phyloP scores from a whole-genome alignment of 2,888 invertebrate species.

The Oxytorus armatus region DNA sequence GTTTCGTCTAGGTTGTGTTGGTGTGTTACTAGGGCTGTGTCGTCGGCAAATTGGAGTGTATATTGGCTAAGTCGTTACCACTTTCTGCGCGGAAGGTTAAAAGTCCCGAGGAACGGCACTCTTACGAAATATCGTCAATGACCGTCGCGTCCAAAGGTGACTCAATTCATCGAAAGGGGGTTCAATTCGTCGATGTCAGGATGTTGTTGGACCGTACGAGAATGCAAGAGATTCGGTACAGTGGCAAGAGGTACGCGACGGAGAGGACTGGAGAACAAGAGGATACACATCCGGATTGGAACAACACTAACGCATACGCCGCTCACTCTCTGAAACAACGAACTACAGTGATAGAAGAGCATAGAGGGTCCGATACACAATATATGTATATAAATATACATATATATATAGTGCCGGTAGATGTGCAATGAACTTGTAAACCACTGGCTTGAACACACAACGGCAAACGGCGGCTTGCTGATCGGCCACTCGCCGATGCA shows the following conservation, averaged over 20 bases:
- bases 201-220: slow-evolving; percentile 17
- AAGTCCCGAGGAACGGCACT: too few relatives aligned
- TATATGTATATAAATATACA: slow-evolving; percentile 2
- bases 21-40: too few relatives aligned
- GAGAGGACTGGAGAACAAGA: slow-evolving; percentile 33
- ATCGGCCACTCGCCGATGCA: slow-evolving; percentile 51
- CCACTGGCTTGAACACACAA: slow-evolving; percentile 78
- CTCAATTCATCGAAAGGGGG: too few relatives aligned
- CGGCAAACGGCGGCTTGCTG: slow-evolving; percentile 53
- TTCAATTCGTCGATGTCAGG: too few relatives aligned
- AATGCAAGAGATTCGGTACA: neutral
- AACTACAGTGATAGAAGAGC: slow-evolving; percentile 6
- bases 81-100: too few relatives aligned
- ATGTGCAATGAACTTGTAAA: slow-evolving; percentile 81
- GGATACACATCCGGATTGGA: slow-evolving; percentile 42
- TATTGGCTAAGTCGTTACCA: too few relatives aligned
- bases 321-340: slow-evolving; percentile 11
- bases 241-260: neutral
- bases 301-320: slow-evolving; percentile 27
- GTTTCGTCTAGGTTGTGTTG: too few relatives aligned
- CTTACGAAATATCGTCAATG: too few relatives aligned
- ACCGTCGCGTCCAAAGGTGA: too few relatives aligned
- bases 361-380: neutral
- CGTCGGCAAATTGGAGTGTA: too few relatives aligned
- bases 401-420: slow-evolving; percentile 57